Conservation (phyloP, 2,888 invertebrate species). For the Epiblema foenella region DNA sequence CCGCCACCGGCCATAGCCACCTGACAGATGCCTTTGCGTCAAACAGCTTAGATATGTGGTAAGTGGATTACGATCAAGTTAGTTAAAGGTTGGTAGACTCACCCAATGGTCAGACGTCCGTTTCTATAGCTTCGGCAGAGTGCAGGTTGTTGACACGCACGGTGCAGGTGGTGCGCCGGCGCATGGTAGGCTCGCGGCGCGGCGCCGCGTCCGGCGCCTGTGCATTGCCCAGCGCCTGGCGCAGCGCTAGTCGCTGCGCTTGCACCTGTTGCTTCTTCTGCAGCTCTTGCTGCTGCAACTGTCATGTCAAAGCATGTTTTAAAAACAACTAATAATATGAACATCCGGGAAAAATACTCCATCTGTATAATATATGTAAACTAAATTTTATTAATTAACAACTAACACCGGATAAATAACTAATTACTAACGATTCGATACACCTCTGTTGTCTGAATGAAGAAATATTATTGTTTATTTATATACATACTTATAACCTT, state of each 20-base stretch:
- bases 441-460: too few species aligned
- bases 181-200: conserved; percentile 56
- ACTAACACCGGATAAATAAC: too few species aligned
- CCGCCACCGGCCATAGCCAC: too few species aligned
- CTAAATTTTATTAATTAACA: too few species aligned
- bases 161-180: conserved; percentile 71
- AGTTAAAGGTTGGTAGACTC: conserved; percentile 56
- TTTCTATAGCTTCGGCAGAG: conserved; percentile 94
- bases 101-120: conserved; percentile 98
- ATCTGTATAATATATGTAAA: too few species aligned
- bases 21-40: too few species aligned
- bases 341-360: neutral
- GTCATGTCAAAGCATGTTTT: conserved; percentile 21
- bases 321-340: neutral
- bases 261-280: conserved; percentile 59
- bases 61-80: neutral
- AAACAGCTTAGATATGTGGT: too few species aligned
- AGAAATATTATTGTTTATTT: too few species aligned
- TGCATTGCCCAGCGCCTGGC: conserved; percentile 47
- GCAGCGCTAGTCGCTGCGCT: conserved; percentile 45
- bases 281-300: conserved; percentile 72
- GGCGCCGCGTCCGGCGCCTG: conserved; percentile 44
- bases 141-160: conserved; percentile 79
- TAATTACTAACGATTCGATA: too few species aligned
- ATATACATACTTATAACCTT: too few species aligned